Evolutionary conservation across 2,113 vertebrate genomes (phyloP), one percentile per base, ranked within the genome.

Genomic region (Phrynosoma blainvillii): DNA sequence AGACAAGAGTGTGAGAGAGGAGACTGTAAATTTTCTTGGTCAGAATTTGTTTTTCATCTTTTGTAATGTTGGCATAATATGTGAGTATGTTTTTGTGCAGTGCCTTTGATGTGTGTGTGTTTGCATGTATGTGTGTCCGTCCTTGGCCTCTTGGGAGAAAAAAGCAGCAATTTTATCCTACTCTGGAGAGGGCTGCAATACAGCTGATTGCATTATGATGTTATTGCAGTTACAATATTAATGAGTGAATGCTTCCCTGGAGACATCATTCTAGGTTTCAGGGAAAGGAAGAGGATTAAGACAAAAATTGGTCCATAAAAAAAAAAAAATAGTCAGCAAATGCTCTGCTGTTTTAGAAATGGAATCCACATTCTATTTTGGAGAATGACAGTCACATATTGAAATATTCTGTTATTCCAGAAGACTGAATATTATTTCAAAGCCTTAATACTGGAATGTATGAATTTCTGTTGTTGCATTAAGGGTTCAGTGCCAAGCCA

Each of bases 141-240:
- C 68, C 80, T 89, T 16, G 75, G 84, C 36, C 52, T 94, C 75
- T 85, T 87, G 87, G 80, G 84, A 92, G 82, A 91, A 90, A 87
- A 91, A n/a, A 27, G 73, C 42, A 90, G 32, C 20, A 89, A 79
- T 91, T 88, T 77, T n/a, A 36, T 66, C 47, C 76, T 59, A 90
- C 91, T 93, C 88, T 84, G 88, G 84, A 92, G 89, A 91, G 36
- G 86, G 20, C 11, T 90, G 86, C 82, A 74, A 84, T 90, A 78
- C 90, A 94, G 76, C 85, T 93, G 88, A 93, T 92, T 91, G 73
- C 87, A 84, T 88, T 93, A 68, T 92, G 77, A 79, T 91, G 30
- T 78, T 84, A 82, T 59, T 87, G 90, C 78, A 91, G 79, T 89
- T 91, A 84, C 90, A 87, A 84, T 92, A 2, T 87, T 94, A 92